Percentiles rank a stretch among this genome's conserved stretches.
phyloP scores from a whole-genome alignment of 2,113 vertebrate species.

The Sinosuthora webbiana region DNA sequence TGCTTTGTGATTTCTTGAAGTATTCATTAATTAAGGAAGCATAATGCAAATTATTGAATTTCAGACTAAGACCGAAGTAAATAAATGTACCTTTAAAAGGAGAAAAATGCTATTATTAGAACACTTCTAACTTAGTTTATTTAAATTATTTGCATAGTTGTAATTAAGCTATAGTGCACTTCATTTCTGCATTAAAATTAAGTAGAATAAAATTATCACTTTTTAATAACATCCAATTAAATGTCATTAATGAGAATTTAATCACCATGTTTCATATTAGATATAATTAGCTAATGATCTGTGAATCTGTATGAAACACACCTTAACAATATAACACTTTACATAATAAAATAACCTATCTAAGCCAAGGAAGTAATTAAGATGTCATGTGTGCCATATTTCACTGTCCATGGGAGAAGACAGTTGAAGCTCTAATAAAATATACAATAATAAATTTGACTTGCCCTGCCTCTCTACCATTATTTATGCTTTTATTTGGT shows the following conservation, averaged over 20 bases:
- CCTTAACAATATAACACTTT: conserved; percentile 43
- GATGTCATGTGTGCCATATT: not conserved
- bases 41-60: not conserved
- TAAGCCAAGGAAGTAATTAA: conserved; percentile 27
- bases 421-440: not conserved
- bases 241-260: conserved; percentile 62
- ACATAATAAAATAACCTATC: conserved; percentile 37
- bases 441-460: not conserved
- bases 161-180: conserved; percentile 41
- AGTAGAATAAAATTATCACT: conserved; percentile 45
- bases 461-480: not conserved
- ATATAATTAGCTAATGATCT: conserved; percentile 67
- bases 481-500: not conserved
- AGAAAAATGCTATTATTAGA: not conserved
- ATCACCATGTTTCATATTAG: conserved; percentile 47
- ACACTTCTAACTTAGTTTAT: not conserved
- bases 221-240: conserved; percentile 55
- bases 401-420: not conserved
- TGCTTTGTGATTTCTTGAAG: not conserved
- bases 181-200: conserved; percentile 49
- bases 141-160: conserved; percentile 33
- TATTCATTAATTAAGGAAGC: not conserved
- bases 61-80: not conserved
- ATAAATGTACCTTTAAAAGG: not conserved
- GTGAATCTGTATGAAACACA: conserved; percentile 58